Evolutionary conservation across 2,113 vertebrate species (phyloP), one percentile per base, ranked within the genome.

Genomic region (Plestiodon gilberti): DNA sequence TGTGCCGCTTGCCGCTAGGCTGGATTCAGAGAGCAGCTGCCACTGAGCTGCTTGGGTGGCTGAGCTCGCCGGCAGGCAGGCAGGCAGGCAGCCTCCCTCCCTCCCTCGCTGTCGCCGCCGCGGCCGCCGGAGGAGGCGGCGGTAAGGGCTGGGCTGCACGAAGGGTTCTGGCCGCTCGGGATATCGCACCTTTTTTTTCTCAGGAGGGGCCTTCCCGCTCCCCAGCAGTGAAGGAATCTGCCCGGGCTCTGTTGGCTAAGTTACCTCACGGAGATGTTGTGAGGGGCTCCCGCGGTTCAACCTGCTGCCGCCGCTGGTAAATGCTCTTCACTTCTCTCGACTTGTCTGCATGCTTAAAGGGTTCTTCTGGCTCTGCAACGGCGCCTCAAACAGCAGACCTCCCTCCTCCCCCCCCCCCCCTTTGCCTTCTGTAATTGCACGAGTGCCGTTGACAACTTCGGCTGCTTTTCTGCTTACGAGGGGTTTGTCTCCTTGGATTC

Each of bases 161-260:
- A 88, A 89, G 77, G 78, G 92, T 93, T 92, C 69, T 17, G 55
- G 81, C 59, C 28, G 28, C 55, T 52, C 67, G 67, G 81, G 87
- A 78, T 83, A 71, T 88, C 64, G 28, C 65, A 28, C 40, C 81
- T 70, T 22, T 61, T 22, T 61, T 64, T 18, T 55, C 15, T 23
- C 65, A 9, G 62, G 76, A 70, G 62, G 48, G 81, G 75, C 90
- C 92, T 88, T 86, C 88, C 85, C 70, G 85, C 11, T 89, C 74
- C 84, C 57, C 91, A 85, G n/a, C 94, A 94, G 93, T 96, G 93
- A 95, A 97, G 96, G 96, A 96, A 96, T 97, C 95, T 93, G 95
- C 95, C 83, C 93, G 89, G 90, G 82, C 87, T 93, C 92, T 87
- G 91, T 92, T 91, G 92, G 95, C 94, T 86, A 97, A 97, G 95